Conservation (phyloP, 2,797 vertebrate genomes). For the Cheirogaleus major region DNA sequence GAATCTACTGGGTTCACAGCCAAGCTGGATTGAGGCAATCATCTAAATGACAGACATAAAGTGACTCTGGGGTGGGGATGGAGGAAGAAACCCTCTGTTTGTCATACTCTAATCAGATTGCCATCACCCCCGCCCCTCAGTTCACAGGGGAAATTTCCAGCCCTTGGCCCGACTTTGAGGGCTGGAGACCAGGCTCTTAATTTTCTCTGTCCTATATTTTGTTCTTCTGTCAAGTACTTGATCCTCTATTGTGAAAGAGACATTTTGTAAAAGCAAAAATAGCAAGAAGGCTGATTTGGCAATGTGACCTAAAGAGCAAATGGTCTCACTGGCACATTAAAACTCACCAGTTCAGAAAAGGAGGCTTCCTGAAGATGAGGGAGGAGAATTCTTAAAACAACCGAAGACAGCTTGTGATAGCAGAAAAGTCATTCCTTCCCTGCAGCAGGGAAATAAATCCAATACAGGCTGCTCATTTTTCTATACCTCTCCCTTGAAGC, state of each 20-base stretch:
- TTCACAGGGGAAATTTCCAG: not conserved
- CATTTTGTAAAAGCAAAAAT: constrained; percentile 36
- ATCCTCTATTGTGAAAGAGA: not conserved
- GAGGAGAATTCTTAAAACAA: not conserved
- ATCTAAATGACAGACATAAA: not conserved
- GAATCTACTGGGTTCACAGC: not conserved
- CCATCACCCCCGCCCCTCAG: not conserved
- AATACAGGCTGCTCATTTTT: not conserved
- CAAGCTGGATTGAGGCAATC: not conserved
- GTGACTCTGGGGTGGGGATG: not conserved
- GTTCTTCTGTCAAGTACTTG: not conserved
- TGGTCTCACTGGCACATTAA: not conserved
- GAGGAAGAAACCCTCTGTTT: not conserved
- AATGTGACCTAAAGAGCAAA: not conserved
- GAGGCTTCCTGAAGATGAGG: not conserved
- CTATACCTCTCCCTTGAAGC: not conserved
- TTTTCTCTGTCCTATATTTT: not conserved
- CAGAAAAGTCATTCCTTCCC: not conserved
- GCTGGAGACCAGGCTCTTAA: not conserved
- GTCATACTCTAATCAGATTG: not conserved
- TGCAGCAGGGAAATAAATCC: not conserved
- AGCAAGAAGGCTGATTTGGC: not conserved
- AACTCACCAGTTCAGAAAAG: not conserved
- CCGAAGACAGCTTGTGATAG: not conserved
- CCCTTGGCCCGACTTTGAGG: constrained; percentile 1